Evolutionary conservation across 2,888 invertebrate species (phyloP).

Genomic region (Reticulitermes lucifugus): DNA sequence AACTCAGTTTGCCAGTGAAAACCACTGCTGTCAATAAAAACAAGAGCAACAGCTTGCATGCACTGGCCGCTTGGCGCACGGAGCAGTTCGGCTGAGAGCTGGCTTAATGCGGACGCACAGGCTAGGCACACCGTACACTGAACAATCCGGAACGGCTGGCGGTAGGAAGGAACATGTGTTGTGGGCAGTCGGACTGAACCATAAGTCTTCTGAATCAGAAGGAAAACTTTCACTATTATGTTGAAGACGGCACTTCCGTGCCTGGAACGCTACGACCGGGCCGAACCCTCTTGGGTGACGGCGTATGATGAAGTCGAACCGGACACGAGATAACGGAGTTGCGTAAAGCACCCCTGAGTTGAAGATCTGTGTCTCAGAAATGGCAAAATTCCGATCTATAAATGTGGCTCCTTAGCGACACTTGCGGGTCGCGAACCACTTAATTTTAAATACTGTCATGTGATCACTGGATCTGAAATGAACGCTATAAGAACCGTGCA

Average conservation of each 20-base stretch:
- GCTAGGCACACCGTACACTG: not conserved
- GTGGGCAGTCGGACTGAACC: not conserved
- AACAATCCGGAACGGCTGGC: not conserved
- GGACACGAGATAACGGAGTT: not conserved
- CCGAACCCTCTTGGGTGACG: not conserved
- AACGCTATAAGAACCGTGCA: too few relatives aligned
- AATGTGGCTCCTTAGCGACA: too few relatives aligned
- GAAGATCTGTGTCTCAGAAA: too few relatives aligned
- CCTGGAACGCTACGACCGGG: constrained; percentile 18
- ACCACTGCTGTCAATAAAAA: too few relatives aligned
- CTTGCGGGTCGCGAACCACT: too few relatives aligned
- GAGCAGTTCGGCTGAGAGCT: too few relatives aligned
- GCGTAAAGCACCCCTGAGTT: not conserved
- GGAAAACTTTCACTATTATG: constrained; percentile 28
- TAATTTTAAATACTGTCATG: too few relatives aligned
- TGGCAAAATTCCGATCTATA: too few relatives aligned
- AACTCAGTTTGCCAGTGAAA: too few relatives aligned
- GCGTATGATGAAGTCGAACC: not conserved
- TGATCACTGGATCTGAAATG: too few relatives aligned
- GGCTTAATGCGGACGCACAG: not conserved
- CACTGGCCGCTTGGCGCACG: too few relatives aligned
- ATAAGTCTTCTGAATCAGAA: not conserved
- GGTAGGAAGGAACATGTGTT: constrained; percentile 5
- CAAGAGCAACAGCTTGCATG: too few relatives aligned
- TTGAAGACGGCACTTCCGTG: constrained; percentile 10